These are phyloP conservation scores for Vicugna pacos DNA, from an alignment of 2,113 vertebrate genomes.

Conservation along the genomic window DNA sequence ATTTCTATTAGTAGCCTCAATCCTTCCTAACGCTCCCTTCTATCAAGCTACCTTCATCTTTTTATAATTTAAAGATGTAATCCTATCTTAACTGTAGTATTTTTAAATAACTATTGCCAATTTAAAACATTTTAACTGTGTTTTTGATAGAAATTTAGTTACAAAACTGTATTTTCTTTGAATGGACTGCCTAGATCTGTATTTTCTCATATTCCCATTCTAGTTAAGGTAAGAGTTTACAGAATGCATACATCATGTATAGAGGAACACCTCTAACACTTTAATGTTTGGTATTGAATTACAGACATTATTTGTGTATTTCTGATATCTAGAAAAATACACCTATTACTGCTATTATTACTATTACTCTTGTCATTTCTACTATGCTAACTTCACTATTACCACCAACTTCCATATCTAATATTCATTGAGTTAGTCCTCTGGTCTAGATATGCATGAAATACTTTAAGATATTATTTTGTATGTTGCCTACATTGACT, in stretches of 20 bases:
- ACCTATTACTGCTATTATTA: neutral
- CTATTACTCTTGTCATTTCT: neutral
- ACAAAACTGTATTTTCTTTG: neutral
- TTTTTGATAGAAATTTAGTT: neutral
- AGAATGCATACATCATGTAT: neutral
- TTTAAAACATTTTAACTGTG: neutral
- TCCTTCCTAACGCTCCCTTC: neutral
- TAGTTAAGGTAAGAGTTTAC: neutral
- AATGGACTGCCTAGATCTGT: neutral
- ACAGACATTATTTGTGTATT: neutral
- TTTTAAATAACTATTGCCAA: neutral
- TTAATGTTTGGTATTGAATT: neutral
- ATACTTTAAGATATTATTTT: neutral
- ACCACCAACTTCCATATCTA: neutral
- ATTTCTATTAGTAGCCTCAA: neutral
- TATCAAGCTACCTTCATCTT: neutral
- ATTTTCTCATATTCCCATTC: neutral
- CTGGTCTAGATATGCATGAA: neutral
- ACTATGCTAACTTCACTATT: neutral
- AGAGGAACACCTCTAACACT: neutral
- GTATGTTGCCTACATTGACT: neutral
- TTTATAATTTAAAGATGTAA: neutral
- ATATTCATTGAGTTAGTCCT: neutral
- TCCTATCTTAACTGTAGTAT: neutral
- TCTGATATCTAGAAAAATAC: neutral